Evolutionary conservation across 37 sponge, comb jelly and placozoan genomes (phyloP), one percentile per base, ranked within the genome.

Genomic region (Petrosia ficiformis): DNA sequence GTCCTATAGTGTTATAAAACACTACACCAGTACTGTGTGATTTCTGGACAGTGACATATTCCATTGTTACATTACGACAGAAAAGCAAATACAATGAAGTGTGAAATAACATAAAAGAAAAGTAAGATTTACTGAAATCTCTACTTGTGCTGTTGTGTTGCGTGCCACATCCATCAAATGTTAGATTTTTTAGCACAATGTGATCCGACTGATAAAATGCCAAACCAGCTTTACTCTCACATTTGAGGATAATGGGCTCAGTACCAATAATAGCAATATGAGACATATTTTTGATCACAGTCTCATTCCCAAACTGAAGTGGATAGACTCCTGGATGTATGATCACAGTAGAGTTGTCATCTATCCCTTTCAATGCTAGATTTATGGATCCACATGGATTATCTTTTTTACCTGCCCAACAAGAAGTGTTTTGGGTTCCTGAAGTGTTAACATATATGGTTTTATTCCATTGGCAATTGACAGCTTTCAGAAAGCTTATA

Each of bases 1-100:
- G 6, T 24, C 80, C 86, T 16, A 60, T 30, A 5, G 79, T 80
- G 41, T 42, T 80, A 41, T 80, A 86, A 60, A 86, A 65, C 5
- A 59, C 48, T 24, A 86, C 60, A 0, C 86, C 86, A 41, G 75
- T 77, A 14, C 85, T 70, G 22, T 52, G 44, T 48, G 59, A 69
- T 4, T 58, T 30, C 4, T 25, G 24, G 1, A 86, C 64, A 1
- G 75, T 58, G 28, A 79, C 75, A 40, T 35, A 11, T 0, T 25
- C 28, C 10, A 86, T 14, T 2, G 52, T 79, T 0, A 86, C 71
- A 43, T 79, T 54, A 28, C 30, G 40, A 57, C 86, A 86, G 48
- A 57, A 64, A 21, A 72, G 34, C 26, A 86, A 79, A 37, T 74
- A 86, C 16, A 86, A 4, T 43, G 80, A 65, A 6, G 52, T 26